Percentiles rank a stretch among this genome's conserved stretches.
Evolutionary conservation across 2,113 vertebrate species (phyloP).

Genomic region (Sigmodon hispidus): DNA sequence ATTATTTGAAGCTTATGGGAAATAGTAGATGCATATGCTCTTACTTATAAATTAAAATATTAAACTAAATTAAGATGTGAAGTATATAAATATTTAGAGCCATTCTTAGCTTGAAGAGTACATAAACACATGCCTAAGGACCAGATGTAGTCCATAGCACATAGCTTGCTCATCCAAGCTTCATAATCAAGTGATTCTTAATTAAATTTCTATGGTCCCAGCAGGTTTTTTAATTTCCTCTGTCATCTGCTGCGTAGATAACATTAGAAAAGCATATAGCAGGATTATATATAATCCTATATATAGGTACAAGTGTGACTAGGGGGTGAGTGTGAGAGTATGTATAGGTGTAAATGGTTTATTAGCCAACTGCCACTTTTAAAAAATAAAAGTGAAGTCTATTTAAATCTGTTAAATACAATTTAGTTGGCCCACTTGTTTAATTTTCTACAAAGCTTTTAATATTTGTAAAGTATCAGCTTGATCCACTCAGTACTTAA

Average conservation of each 20-base stretch:
- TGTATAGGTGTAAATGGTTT: neutral
- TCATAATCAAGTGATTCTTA: neutral
- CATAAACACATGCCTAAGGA: neutral
- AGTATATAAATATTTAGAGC: neutral
- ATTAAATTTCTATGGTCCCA: neutral
- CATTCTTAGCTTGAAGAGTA: neutral
- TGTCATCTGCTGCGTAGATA: neutral
- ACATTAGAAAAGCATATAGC: neutral
- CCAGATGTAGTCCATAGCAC: neutral
- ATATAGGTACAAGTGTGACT: neutral
- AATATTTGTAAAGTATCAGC: neutral
- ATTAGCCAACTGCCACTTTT: neutral
- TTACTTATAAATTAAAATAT: conserved; percentile 34
- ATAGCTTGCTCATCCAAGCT: neutral
- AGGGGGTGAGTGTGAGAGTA: neutral
- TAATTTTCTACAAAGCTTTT: neutral
- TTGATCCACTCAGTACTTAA: neutral
- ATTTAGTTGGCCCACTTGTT: neutral
- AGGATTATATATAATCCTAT: neutral
- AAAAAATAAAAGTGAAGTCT: neutral
- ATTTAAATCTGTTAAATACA: neutral
- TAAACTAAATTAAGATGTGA: neutral
- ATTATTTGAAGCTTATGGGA: neutral
- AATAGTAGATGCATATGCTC: neutral
- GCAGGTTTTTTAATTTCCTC: neutral